Conservation (phyloP, 2,888 invertebrate species). For the Hypselothyrea guttata region DNA sequence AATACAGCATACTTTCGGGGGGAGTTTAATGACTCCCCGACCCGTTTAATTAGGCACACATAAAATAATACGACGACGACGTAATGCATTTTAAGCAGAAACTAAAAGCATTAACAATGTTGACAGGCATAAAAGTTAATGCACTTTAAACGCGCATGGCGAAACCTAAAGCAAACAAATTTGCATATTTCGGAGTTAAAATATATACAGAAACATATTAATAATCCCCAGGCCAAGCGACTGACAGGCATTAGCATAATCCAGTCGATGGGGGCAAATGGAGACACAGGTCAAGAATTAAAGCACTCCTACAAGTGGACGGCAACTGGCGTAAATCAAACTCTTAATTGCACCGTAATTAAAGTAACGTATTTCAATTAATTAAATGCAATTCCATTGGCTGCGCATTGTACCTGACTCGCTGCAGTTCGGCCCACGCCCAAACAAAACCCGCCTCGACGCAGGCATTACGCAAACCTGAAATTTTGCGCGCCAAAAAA, state of each 20-base stretch:
- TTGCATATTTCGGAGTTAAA: slow-evolving; percentile 32
- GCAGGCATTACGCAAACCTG: slow-evolving; percentile 41
- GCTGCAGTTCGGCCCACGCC: slow-evolving; percentile 35
- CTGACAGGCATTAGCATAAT: slow-evolving; percentile 51
- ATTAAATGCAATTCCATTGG: slow-evolving; percentile 68
- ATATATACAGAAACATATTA: slow-evolving; percentile 15
- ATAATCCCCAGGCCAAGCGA: slow-evolving; percentile 10
- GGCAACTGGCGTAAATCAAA: no score
- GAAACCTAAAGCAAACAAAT: slow-evolving; percentile 17
- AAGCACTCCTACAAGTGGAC: slow-evolving; percentile 33
- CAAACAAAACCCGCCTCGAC: slow-evolving; percentile 11
- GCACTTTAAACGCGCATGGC: slow-evolving; percentile 16
- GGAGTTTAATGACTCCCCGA: background rate
- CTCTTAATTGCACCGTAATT: slow-evolving; percentile 72
- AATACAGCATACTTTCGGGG: no score
- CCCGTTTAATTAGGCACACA: slow-evolving; percentile 7
- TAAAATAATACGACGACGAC: slow-evolving; percentile 1
- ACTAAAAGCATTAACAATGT: slow-evolving; percentile 8
- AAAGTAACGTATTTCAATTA: slow-evolving; percentile 77
- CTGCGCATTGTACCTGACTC: slow-evolving; percentile 7
- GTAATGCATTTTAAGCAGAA: no score
- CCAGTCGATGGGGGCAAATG: background rate
- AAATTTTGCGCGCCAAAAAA: slow-evolving; percentile 56
- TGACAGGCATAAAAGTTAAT: slow-evolving; percentile 19
- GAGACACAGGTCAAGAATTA: slow-evolving; percentile 23